These are phyloP conservation scores for Teleopsis dalmanni DNA, from an alignment of 1,140 invertebrate genomes.

Conservation along the genomic window DNA sequence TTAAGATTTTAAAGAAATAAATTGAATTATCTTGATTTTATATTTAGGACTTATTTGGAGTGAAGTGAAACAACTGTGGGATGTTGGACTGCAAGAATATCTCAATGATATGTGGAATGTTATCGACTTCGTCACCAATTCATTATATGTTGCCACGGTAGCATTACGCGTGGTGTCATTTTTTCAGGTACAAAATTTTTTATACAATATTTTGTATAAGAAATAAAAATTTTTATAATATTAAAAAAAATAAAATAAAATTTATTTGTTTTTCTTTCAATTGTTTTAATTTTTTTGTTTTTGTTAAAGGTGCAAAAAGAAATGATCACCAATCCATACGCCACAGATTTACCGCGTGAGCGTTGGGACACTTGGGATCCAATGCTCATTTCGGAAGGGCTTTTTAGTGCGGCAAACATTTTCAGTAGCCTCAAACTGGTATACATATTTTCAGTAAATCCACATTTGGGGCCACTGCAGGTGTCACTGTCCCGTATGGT, in stretches of 20 bases:
- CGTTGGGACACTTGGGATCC: constrained; percentile 96
- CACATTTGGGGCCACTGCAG: constrained; percentile 93
- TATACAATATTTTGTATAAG: too few species aligned
- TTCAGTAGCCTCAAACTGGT: constrained; percentile 96
- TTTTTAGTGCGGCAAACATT: constrained; percentile 96
- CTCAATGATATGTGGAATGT: constrained; percentile 99
- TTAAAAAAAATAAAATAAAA: background rate
- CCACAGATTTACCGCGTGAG: constrained; percentile 61
- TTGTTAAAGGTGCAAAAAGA: constrained; percentile 56
- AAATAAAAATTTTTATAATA: background rate
- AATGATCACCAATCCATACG: constrained; percentile 46
- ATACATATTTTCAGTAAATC: constrained; percentile 98
- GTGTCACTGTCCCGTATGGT: constrained; percentile 96
- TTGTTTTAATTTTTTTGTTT: background rate
- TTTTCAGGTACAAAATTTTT: constrained; percentile 60
- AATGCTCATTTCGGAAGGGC: constrained; percentile 91
- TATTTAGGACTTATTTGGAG: constrained; percentile 88
- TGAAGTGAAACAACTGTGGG: constrained; percentile 97
- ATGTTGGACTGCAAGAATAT: constrained; percentile 92
- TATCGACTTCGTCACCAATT: constrained; percentile 97
- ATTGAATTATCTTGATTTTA: too few species aligned
- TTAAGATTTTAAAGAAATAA: too few species aligned
- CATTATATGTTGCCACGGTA: constrained; percentile 93
- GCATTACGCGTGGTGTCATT: constrained; percentile 89
- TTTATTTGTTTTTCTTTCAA: background rate